Percentiles rank a stretch among this genome's conserved stretches.
phyloP scores from a whole-genome alignment of 2,888 invertebrate species.

The Heliconius hortense region DNA sequence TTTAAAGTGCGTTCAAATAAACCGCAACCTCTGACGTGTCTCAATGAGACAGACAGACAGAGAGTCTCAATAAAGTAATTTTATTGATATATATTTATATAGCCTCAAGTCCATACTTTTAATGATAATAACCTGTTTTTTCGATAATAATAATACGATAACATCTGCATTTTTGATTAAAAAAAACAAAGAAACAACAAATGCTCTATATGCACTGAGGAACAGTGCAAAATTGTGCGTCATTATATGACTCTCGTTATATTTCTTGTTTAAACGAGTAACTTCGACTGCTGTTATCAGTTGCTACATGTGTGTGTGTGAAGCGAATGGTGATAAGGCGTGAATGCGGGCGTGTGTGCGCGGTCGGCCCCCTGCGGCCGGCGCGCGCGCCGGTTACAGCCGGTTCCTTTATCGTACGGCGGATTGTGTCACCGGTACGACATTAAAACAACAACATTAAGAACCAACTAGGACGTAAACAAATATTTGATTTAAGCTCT shows the following conservation, averaged over 20 bases:
- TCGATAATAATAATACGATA: background rate
- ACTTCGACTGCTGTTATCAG: constrained; percentile 60
- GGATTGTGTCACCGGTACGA: constrained; percentile 61
- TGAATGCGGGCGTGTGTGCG: constrained; percentile 45
- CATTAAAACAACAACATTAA: constrained; percentile 37
- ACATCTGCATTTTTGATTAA: background rate
- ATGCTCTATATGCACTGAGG: constrained; percentile 35
- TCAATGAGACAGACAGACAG: background rate
- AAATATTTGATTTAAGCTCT: constrained; percentile 43
- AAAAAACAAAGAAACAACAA: constrained; percentile 25
- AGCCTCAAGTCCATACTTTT: background rate
- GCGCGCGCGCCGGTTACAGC: constrained; percentile 63
- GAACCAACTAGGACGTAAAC: constrained; percentile 39
- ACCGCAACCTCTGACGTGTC: background rate
- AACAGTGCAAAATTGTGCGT: constrained; percentile 56
- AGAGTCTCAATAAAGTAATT: background rate
- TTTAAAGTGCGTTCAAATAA: background rate
- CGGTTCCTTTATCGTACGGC: constrained; percentile 68
- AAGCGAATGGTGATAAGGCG: constrained; percentile 31
- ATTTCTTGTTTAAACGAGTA: constrained; percentile 54
- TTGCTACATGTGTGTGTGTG: constrained; percentile 45
- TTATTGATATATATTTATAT: background rate
- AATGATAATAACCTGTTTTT: constrained; percentile 1
- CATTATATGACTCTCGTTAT: constrained; percentile 51
- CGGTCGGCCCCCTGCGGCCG: constrained; percentile 73